Evolutionary conservation across 2,797 vertebrate genomes (phyloP).

Genomic region (Rhinichthys osculus): DNA sequence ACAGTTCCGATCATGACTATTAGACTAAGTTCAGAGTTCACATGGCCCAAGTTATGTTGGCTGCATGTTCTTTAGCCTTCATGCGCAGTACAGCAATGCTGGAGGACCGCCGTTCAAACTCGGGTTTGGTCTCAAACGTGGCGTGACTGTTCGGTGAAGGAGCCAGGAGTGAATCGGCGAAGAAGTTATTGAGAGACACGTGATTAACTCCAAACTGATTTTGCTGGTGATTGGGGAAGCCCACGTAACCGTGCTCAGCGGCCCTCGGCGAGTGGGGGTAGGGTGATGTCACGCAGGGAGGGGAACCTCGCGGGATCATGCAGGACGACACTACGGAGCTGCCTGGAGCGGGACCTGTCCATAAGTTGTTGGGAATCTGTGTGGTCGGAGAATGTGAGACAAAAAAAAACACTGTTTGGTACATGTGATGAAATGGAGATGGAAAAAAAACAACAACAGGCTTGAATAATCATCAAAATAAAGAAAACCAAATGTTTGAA

Average conservation of each 20-base stretch:
- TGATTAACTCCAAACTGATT: constrained; percentile 90
- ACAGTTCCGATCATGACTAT: constrained; percentile 17
- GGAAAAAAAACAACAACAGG: too few species aligned
- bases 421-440: too few species aligned
- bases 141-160: constrained; percentile 87
- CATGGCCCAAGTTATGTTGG: constrained; percentile 96
- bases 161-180: constrained; percentile 93
- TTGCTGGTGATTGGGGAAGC: constrained; percentile 95
- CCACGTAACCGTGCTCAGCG: constrained; percentile 89
- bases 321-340: constrained; percentile 94
- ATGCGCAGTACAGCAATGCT: constrained; percentile 98
- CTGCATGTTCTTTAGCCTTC: constrained; percentile 98
- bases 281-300: constrained; percentile 89
- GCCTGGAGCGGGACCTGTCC: constrained; percentile 84
- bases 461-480: too few species aligned
- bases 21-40: constrained; percentile 46
- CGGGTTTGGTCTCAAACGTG: constrained; percentile 94
- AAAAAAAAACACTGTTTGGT: too few species aligned
- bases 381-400: constrained; percentile 45
- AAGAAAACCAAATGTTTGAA: too few species aligned
- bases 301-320: constrained; percentile 95
- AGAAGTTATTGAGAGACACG: constrained; percentile 96
- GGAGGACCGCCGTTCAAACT: constrained; percentile 95
- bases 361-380: constrained; percentile 98
- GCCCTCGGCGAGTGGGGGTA: constrained; percentile 90